phyloP scores from a whole-genome alignment of 92 coral and sea anemone genomes.

The Phenganax marumi region DNA sequence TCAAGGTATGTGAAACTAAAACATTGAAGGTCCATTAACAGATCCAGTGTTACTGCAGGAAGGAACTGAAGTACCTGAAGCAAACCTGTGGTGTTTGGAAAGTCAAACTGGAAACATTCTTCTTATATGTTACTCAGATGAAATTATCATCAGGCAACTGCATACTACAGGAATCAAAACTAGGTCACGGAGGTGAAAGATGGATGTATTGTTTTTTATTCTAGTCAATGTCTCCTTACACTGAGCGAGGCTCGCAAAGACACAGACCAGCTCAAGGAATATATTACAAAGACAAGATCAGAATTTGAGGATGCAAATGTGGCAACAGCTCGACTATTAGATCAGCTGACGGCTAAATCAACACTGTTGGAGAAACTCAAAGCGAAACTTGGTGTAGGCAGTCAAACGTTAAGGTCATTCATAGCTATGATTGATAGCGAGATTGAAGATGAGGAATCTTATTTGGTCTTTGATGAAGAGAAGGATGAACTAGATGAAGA shows the following conservation, averaged over 20 bases:
- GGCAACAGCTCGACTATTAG: slow-evolving; percentile 70
- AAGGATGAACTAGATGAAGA: slow-evolving; percentile 89
- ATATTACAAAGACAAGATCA: slow-evolving; percentile 77
- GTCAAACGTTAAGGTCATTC: slow-evolving; percentile 83
- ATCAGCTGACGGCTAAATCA: slow-evolving; percentile 83
- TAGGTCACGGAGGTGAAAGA: too few relatives aligned
- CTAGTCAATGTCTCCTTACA: slow-evolving; percentile 76
- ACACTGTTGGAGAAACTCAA: slow-evolving; percentile 87
- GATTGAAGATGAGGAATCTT: slow-evolving; percentile 86
- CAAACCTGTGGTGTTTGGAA: too few relatives aligned
- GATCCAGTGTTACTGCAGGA: too few relatives aligned
- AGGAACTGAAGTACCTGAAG: too few relatives aligned
- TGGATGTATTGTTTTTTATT: background rate
- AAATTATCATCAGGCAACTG: too few relatives aligned
- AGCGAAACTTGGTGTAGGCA: slow-evolving; percentile 95
- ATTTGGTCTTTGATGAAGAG: slow-evolving; percentile 82
- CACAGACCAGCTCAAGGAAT: slow-evolving; percentile 76
- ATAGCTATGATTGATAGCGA: slow-evolving; percentile 91
- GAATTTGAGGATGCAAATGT: slow-evolving; percentile 75
- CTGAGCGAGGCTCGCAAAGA: slow-evolving; percentile 90
- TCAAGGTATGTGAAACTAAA: background rate
- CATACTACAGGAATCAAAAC: too few relatives aligned
- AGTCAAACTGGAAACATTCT: too few relatives aligned
- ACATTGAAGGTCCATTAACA: too few relatives aligned
- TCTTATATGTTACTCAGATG: too few relatives aligned